Evolutionary conservation across 2,888 invertebrate genomes (phyloP).

Genomic region (Cactoblastis cactorum): DNA sequence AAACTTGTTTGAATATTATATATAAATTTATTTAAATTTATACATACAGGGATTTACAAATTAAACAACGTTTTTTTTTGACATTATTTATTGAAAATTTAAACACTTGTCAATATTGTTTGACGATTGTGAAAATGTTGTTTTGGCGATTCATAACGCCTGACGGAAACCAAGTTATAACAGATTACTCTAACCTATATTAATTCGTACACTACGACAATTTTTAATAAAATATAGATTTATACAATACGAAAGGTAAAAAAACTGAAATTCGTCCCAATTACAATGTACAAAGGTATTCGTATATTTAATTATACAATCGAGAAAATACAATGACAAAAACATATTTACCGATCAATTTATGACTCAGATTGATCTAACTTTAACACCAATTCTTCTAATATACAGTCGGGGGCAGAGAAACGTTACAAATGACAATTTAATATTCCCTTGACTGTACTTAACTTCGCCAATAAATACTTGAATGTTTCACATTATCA

Average conservation of each 20-base stretch:
- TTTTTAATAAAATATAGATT: slow-evolving; percentile 48
- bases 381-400: too few species aligned
- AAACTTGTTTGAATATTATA: too few species aligned
- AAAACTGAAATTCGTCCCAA: slow-evolving; percentile 21
- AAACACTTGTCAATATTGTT: slow-evolving; percentile 50
- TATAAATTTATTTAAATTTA: too few species aligned
- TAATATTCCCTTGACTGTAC: too few species aligned
- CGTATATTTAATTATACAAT: too few species aligned
- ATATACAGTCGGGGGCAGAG: too few species aligned
- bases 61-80: slow-evolving; percentile 46
- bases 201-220: slow-evolving; percentile 41
- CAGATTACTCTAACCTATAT: slow-evolving; percentile 40
- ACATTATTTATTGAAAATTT: slow-evolving; percentile 63
- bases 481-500: too few species aligned
- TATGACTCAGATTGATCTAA: too few species aligned
- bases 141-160: slow-evolving; percentile 33
- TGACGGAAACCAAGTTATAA: slow-evolving; percentile 40
- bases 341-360: too few species aligned
- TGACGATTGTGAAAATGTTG: slow-evolving; percentile 55
- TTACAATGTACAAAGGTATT: not conserved
- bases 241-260: slow-evolving; percentile 36
- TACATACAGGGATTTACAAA: slow-evolving; percentile 19
- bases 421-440: too few species aligned
- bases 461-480: too few species aligned
- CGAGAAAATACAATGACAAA: too few species aligned